phyloP scores from a whole-genome alignment of 2,888 invertebrate species.

The Metellina segmentata region DNA sequence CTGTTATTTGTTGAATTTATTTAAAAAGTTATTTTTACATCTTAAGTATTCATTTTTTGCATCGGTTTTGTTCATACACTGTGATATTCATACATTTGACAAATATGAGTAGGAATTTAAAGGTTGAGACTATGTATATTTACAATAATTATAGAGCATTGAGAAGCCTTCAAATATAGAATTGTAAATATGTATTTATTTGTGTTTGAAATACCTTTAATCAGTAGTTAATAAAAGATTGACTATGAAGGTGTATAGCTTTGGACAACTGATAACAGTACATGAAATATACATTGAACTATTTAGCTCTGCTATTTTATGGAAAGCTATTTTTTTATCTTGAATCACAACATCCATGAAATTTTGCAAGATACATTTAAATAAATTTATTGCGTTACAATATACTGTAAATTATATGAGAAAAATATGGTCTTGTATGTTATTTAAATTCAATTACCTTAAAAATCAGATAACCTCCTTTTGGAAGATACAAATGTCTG shows the following conservation, averaged over 20 bases:
- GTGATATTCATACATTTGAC: conserved; percentile 25
- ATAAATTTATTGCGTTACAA: too few species aligned
- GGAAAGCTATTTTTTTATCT: too few species aligned
- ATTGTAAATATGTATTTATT: conserved; percentile 67
- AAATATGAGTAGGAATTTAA: neutral
- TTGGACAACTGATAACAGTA: conserved; percentile 17
- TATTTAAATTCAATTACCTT: neutral
- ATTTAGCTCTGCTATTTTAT: neutral
- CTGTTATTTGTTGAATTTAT: too few species aligned
- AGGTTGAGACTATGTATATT: conserved; percentile 2
- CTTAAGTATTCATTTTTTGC: neutral
- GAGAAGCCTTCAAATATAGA: conserved; percentile 41
- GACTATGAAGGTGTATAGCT: conserved; percentile 26
- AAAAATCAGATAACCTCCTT: neutral
- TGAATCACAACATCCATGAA: too few species aligned
- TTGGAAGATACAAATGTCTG: conserved; percentile 29
- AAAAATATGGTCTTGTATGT: too few species aligned
- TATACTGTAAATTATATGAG: too few species aligned
- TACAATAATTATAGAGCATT: neutral
- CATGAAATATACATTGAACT: neutral
- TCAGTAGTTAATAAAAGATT: conserved; percentile 5
- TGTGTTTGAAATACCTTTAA: conserved; percentile 40
- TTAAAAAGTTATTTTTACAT: neutral
- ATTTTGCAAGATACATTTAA: too few species aligned
- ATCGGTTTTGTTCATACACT: neutral